phyloP scores from a whole-genome alignment of 2,888 invertebrate species.

The Brachynemurus nebulosus region DNA sequence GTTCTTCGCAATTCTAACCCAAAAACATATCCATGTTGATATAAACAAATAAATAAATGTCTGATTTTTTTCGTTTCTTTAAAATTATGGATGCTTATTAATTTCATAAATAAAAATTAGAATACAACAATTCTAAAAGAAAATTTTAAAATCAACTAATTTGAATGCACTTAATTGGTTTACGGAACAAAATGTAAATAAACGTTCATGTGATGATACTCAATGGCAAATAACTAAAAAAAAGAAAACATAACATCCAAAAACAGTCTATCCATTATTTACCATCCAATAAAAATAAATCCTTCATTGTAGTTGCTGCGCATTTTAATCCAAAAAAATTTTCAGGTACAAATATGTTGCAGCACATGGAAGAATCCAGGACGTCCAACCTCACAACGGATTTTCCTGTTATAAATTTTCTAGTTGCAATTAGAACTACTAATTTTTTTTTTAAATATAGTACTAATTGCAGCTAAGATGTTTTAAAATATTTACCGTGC shows the following conservation, averaged over 20 bases:
- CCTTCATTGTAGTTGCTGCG: not conserved
- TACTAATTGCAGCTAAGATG: not conserved
- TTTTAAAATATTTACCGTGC: not conserved
- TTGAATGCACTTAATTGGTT: slow-evolving; percentile 2
- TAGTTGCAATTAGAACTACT: too few species aligned
- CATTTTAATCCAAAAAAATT: slow-evolving; percentile 2
- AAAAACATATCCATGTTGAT: too few species aligned
- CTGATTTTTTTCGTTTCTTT: too few species aligned
- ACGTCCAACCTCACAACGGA: not conserved
- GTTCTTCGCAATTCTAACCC: too few species aligned
- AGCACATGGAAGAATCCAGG: slow-evolving; percentile 3
- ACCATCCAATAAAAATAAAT: not conserved
- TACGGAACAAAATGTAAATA: not conserved
- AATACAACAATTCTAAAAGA: not conserved
- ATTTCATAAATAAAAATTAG: too few species aligned
- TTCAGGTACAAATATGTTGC: slow-evolving; percentile 1
- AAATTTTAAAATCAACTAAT: slow-evolving; percentile 1
- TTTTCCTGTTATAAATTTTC: too few species aligned
- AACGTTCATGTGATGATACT: slow-evolving; percentile 9
- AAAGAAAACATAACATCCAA: not conserved
- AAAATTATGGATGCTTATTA: too few species aligned
- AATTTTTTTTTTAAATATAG: too few species aligned
- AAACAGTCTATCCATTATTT: slow-evolving; percentile 3
- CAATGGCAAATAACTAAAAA: slow-evolving; percentile 9
- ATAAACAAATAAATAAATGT: too few species aligned